Evolutionary conservation across 2,113 vertebrate species (phyloP).

Genomic region (Chloroceryle aenea): DNA sequence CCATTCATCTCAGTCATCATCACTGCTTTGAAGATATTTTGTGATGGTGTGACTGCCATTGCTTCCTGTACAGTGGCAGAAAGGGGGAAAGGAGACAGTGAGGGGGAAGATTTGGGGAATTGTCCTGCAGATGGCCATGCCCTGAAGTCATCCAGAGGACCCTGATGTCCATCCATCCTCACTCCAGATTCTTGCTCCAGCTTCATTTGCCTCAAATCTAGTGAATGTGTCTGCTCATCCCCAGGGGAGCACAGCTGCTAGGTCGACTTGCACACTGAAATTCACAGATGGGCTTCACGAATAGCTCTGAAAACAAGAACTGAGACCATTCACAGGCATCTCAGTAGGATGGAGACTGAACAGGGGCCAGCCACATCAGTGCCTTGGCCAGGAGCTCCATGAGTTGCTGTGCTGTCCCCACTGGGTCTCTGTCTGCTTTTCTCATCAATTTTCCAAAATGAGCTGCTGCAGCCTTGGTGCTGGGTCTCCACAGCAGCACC

Average conservation of each 20-base stretch:
- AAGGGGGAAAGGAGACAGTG: not conserved
- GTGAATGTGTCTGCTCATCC: not conserved
- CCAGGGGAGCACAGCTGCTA: not conserved
- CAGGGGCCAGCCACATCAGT: not conserved
- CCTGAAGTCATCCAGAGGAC: not conserved
- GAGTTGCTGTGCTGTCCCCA: accelerated
- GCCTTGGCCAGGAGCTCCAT: not conserved
- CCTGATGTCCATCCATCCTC: not conserved
- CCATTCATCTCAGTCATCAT: not conserved
- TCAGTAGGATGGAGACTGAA: not conserved
- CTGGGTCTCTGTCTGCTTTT: not conserved
- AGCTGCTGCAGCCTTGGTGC: not conserved
- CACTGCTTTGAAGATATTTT: not conserved
- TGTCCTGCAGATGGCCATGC: accelerated
- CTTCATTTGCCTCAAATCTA: not conserved
- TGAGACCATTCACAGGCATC: not conserved
- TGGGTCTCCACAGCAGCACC: not conserved
- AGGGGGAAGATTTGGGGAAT: not conserved
- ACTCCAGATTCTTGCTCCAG: not conserved
- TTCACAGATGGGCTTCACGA: not conserved
- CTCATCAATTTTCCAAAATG: not conserved
- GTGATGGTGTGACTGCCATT: not conserved
- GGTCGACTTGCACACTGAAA: too few relatives aligned
- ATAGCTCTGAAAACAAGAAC: not conserved
- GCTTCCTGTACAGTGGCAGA: accelerated